Conservation (phyloP, 2,113 vertebrate genomes). For the Mustelus asterias region DNA sequence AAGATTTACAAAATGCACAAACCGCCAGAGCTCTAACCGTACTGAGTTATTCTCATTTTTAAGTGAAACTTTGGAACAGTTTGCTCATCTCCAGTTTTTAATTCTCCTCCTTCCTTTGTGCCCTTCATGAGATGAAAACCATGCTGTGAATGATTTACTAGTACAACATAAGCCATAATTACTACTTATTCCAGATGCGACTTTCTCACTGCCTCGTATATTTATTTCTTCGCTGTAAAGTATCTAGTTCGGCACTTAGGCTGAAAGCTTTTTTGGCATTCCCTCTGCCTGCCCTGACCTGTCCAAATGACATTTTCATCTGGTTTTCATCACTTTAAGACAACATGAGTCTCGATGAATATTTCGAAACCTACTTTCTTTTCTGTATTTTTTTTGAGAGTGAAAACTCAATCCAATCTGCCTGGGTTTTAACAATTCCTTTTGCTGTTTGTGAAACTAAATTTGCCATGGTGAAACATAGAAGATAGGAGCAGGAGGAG, state of each 20-base stretch:
- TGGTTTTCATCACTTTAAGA: constrained; percentile 37
- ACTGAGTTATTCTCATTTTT: not conserved
- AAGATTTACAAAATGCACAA: not conserved
- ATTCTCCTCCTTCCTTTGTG: constrained; percentile 10
- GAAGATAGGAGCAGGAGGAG: no score
- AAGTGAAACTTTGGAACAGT: constrained; percentile 19
- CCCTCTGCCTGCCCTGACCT: constrained; percentile 65
- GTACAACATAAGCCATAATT: constrained; percentile 41
- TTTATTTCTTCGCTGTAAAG: constrained; percentile 74
- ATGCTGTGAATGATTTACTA: constrained; percentile 64
- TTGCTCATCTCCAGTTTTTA: not conserved
- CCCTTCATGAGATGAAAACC: constrained; percentile 49
- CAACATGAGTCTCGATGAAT: constrained; percentile 31
- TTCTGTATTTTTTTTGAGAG: not conserved
- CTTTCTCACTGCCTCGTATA: constrained; percentile 58
- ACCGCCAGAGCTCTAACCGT: not conserved
- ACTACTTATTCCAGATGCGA: constrained; percentile 37
- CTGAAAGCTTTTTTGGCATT: constrained; percentile 82
- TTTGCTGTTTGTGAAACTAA: not conserved
- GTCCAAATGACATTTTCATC: constrained; percentile 72
- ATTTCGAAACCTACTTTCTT: constrained; percentile 28
- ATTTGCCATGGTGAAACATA: not conserved
- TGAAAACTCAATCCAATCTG: not conserved
- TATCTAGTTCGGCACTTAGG: constrained; percentile 73
- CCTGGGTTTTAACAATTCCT: not conserved